Evolutionary conservation across 2,113 vertebrate species (phyloP).

Genomic region (Varanus salvator): DNA sequence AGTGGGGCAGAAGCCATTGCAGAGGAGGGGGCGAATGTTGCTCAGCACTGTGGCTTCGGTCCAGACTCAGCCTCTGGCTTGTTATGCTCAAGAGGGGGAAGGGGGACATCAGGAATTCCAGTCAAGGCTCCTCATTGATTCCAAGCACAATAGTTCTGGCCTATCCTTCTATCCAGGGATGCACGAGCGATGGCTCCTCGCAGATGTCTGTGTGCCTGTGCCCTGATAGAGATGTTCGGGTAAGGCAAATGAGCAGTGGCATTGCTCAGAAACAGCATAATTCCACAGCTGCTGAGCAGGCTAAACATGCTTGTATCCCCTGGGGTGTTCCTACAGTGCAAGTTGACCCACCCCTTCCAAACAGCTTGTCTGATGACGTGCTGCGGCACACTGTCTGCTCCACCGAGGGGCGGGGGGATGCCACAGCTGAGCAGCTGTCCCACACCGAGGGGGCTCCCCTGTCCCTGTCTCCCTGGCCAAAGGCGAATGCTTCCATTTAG

Average conservation of each 20-base stretch:
- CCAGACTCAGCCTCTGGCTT: no score
- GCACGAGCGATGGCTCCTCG: no score
- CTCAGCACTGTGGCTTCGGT: no score
- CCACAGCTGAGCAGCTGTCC: background rate
- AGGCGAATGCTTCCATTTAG: background rate
- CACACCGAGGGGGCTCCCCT: background rate
- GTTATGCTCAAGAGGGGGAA: no score
- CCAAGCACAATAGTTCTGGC: background rate
- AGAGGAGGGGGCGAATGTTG: no score
- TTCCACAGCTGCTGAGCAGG: background rate
- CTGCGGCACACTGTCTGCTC: background rate
- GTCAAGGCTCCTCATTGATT: background rate
- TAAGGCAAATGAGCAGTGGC: constrained; percentile 6
- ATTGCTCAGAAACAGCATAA: background rate
- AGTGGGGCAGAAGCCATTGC: no score
- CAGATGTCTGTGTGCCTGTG: background rate
- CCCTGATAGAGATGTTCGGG: background rate
- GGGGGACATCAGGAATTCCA: background rate
- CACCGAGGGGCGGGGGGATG: background rate
- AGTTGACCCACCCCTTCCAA: accelerated
- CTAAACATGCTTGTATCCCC: accelerated
- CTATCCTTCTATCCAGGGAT: background rate
- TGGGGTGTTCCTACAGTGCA: background rate
- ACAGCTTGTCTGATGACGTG: background rate
- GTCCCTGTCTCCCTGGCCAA: background rate